Percentiles rank a stretch among this genome's conserved stretches.
Evolutionary conservation across 2,797 vertebrate species (phyloP).

Genomic region (Merluccius polli): DNA sequence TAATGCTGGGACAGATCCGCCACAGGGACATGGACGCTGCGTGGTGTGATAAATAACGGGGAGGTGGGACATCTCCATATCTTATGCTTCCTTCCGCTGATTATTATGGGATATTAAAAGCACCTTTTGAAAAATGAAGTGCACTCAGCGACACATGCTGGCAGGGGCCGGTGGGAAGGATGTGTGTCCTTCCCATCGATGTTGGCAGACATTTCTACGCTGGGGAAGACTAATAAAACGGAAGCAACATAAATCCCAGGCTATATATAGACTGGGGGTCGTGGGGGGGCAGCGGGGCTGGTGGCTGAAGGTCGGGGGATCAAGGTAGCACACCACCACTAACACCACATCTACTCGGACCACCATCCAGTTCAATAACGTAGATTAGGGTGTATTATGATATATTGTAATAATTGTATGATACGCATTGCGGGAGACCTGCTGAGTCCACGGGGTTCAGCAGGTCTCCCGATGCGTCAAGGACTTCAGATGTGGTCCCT

Average conservation of each 20-base stretch:
- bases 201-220: not conserved
- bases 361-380: too few relatives aligned
- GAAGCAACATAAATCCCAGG: too few relatives aligned
- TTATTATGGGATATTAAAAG: not conserved
- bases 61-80: not conserved
- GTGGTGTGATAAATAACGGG: too few relatives aligned
- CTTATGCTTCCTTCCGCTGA: not conserved
- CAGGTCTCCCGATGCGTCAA: slow-evolving; percentile 6
- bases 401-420: too few relatives aligned
- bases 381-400: too few relatives aligned
- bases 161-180: too few relatives aligned
- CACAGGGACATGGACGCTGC: not conserved
- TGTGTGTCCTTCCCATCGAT: too few relatives aligned
- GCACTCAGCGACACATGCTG: too few relatives aligned
- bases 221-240: not conserved
- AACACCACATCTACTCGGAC: not conserved
- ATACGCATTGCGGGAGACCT: not conserved
- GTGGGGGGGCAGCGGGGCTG: too few relatives aligned
- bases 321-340: not conserved
- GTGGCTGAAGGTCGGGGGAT: not conserved
- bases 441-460: not conserved
- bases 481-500: slow-evolving; percentile 9
- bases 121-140: not conserved
- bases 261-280: too few relatives aligned
- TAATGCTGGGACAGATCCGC: slow-evolving; percentile 27